phyloP scores from a whole-genome alignment of 2,797 vertebrate genomes.

The Erithacus rubecula region DNA sequence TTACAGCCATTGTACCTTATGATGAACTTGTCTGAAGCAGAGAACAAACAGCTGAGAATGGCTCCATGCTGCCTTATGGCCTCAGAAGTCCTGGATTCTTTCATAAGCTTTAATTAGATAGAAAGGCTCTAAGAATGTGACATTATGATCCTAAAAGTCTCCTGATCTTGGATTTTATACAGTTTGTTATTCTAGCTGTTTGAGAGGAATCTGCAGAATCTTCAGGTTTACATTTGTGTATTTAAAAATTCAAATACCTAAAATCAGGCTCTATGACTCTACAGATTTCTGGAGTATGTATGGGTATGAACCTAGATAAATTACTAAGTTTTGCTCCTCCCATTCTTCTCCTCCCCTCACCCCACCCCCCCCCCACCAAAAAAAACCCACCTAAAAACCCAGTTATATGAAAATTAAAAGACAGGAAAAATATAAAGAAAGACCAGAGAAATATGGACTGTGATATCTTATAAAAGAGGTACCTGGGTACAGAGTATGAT shows the following conservation, averaged over 20 bases:
- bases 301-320: not conserved
- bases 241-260: not conserved
- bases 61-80: not conserved
- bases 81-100: not conserved
- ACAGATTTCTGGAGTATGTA: not conserved
- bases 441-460: not conserved
- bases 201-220: not conserved
- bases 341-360: not conserved
- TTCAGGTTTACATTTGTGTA: not conserved
- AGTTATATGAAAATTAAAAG: not conserved
- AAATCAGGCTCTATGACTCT: not conserved
- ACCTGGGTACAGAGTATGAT: not conserved
- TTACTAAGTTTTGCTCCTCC: rapidly evolving
- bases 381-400: no score
- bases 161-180: not conserved
- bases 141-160: not conserved
- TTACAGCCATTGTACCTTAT: not conserved
- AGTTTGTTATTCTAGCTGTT: not conserved
- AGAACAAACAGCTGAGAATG: not conserved
- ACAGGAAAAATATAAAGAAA: not conserved
- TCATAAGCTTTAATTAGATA: not conserved
- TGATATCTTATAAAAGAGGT: not conserved
- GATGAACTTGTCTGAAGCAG: not conserved
- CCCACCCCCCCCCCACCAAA: rapidly evolving
- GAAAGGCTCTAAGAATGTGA: not conserved